Base-by-base conservation (phyloP, 2,797 vertebrate species). In the Molossus molossus region DNA sequence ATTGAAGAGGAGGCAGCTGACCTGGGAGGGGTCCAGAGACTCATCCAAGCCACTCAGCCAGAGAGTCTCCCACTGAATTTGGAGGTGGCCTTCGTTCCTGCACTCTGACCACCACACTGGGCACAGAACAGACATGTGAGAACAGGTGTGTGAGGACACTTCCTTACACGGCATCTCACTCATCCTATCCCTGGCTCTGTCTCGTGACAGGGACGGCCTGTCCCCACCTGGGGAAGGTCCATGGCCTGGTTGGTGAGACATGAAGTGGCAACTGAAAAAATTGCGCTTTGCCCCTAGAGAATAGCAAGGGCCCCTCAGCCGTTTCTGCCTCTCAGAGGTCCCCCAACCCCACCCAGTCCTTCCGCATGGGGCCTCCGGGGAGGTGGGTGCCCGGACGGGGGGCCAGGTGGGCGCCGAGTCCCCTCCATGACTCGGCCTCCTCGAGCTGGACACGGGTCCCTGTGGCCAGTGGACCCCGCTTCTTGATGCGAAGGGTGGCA, bases 91-190 rank as follows among this genome's bases (percentile, higher is more conserved):
- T 27, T 76, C 5, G 67, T 50, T 20, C n/a, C 12, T 2, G 18
- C 1, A 4, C 27, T 29, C 27, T 13, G 1, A 8, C 12, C 6
- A 17, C 50, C 3, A 0, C 40, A 1, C 1, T 1, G 6, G 23
- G 6, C 4, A 23, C 0, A 2, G 75, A 10, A 67, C 17, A 13
- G 17, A 13, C 7, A 0, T 0, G 27, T 27, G 55, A 58, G 50
- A 6, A 33, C 55, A 57, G 55, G 48, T 7, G 55, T 40, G 33
- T 9, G 2, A 14, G 45, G 62, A 10, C 5, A 18, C 0, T 0
- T 53, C 67, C 67, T 67, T 60, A 5, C 40, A 53, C 21, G 11
- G 5, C 3, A 17, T 25, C 53, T 67, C 50, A 9, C 33, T 55
- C 3, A 21, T n/a, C 40, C 33, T n/a, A 2, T 58, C 60, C 81